Evolutionary conservation across 1,140 invertebrate species (phyloP).

Genomic region (Choristoneura fumiferana): DNA sequence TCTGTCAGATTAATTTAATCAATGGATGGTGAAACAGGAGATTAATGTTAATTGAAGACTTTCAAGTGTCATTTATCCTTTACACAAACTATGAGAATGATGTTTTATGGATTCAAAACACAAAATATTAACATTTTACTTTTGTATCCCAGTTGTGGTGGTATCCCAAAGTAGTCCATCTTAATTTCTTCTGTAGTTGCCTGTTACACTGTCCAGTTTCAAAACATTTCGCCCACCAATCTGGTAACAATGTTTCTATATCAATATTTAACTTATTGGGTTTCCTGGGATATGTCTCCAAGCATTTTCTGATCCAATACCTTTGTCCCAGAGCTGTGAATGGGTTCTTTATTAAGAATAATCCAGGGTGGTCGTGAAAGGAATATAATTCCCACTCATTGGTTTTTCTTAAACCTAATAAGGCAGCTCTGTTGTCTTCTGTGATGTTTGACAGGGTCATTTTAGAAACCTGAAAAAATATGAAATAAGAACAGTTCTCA

Average conservation of each 20-base stretch:
- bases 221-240: slow-evolving; percentile 73
- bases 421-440: slow-evolving; percentile 42
- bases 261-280: slow-evolving; percentile 90
- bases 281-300: slow-evolving; percentile 86
- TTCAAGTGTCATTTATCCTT: too few relatives aligned
- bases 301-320: slow-evolving; percentile 89
- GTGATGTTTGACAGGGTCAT: slow-evolving; percentile 18
- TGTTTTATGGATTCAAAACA: too few relatives aligned
- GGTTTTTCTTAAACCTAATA: slow-evolving; percentile 72
- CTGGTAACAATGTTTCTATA: slow-evolving; percentile 46
- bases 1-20: too few relatives aligned
- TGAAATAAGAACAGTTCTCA: slow-evolving; percentile 8
- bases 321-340: slow-evolving; percentile 88
- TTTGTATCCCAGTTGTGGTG: slow-evolving; percentile 98
- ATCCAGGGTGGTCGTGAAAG: slow-evolving; percentile 80
- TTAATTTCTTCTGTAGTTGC: slow-evolving; percentile 81
- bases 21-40: too few relatives aligned
- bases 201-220: slow-evolving; percentile 51
- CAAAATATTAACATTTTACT: slow-evolving; percentile 76
- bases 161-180: slow-evolving; percentile 96
- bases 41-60: too few relatives aligned
- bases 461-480: slow-evolving; percentile 36
- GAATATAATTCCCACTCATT: slow-evolving; percentile 80
- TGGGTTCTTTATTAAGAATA: slow-evolving; percentile 91
- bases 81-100: too few relatives aligned